Evolutionary conservation across 2,888 invertebrate genomes (phyloP).

Genomic region (Xanthorhoe designata): DNA sequence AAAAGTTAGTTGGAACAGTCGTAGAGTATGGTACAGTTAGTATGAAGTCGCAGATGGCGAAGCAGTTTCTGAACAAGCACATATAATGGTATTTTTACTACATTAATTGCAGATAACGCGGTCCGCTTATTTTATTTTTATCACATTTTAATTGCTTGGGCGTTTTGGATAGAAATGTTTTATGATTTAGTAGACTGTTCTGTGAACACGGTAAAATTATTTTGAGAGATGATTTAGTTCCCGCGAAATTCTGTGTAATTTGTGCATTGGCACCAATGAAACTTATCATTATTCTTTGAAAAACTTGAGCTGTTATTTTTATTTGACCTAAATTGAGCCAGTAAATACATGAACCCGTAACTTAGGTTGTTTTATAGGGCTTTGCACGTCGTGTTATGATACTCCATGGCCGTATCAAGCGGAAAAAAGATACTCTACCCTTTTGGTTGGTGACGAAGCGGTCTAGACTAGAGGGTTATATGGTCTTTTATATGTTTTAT

Average conservation of each 20-base stretch:
- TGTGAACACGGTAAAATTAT: constrained; percentile 22
- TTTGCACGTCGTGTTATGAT: too few relatives aligned
- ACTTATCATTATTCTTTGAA: constrained; percentile 4
- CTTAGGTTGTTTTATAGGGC: neutral
- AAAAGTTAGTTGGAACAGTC: neutral
- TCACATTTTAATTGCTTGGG: constrained; percentile 62
- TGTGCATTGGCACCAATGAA: neutral
- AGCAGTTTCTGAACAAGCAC: constrained; percentile 45
- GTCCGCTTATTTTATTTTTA: constrained; percentile 62
- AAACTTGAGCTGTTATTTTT: neutral
- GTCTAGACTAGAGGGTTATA: too few relatives aligned
- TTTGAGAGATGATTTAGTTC: constrained; percentile 16
- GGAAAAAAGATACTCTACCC: too few relatives aligned
- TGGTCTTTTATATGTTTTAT: too few relatives aligned
- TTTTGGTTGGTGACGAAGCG: too few relatives aligned
- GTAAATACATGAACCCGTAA: constrained; percentile 5
- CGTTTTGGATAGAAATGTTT: constrained; percentile 40
- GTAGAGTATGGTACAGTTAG: constrained; percentile 6
- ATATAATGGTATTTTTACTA: constrained; percentile 73
- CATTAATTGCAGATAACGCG: constrained; percentile 69
- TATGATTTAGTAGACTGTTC: constrained; percentile 36
- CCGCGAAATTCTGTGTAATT: constrained; percentile 8
- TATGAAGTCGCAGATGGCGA: constrained; percentile 16
- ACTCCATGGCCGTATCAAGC: too few relatives aligned
- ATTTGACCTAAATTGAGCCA: neutral